A percentile compares a stretch with the other conserved stretches of the same genome.
Evolutionary conservation across 2,888 invertebrate species (phyloP).

Genomic region (Drosophila differens): DNA sequence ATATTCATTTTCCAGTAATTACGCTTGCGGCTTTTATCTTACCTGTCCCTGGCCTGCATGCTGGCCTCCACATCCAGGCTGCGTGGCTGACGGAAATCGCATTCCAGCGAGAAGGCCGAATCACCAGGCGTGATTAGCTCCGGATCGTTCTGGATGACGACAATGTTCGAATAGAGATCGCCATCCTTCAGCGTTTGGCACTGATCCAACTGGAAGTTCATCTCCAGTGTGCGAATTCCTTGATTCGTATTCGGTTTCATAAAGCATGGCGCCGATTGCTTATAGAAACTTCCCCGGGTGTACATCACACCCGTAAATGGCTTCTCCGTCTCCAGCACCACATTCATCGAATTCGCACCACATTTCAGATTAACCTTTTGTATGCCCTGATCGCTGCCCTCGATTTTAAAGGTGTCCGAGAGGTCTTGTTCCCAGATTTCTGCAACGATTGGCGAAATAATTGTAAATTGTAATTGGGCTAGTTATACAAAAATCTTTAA

Average conservation of each 20-base stretch:
- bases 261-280: constrained; percentile 87
- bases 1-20: neutral
- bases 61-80: constrained; percentile 87
- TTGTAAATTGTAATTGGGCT: neutral
- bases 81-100: constrained; percentile 87
- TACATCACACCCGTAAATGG: constrained; percentile 88
- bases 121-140: constrained; percentile 89
- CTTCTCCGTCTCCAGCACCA: constrained; percentile 86
- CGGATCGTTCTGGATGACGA: constrained; percentile 89
- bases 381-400: constrained; percentile 87
- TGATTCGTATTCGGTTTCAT: constrained; percentile 86
- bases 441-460: constrained; percentile 40
- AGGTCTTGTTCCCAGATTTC: constrained; percentile 86
- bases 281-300: constrained; percentile 88
- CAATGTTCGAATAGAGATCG: constrained; percentile 87
- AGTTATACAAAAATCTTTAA: neutral
- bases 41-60: constrained; percentile 85
- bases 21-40: constrained; percentile 39
- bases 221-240: constrained; percentile 86
- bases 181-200: constrained; percentile 87
- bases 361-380: constrained; percentile 87
- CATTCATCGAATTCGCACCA: constrained; percentile 87
- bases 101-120: constrained; percentile 88
- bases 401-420: constrained; percentile 87
- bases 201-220: constrained; percentile 87